Base-by-base conservation (phyloP, 2,888 invertebrate genomes). In the Campopleginae sp. region DNA sequence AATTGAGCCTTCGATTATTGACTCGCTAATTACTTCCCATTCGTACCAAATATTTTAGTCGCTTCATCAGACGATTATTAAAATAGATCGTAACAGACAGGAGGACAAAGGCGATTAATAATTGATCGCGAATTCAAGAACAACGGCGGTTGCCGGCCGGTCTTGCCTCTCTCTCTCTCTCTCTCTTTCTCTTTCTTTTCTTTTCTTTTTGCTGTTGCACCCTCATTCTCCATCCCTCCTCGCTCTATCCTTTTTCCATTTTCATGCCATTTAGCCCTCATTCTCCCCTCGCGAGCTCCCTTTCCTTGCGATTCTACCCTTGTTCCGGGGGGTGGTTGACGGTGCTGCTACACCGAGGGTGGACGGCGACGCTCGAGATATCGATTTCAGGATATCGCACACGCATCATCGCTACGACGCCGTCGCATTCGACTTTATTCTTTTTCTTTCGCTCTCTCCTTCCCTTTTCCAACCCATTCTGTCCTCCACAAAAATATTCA, bases 371-470 rank as follows among this genome's bases (percentile, higher is more conserved):
- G 82, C 76, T 85, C 85, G 87, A 81, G 85, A 88, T 88, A 88
- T 88, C 87, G 88, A 88, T 88, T 88, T 80, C 76, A 84, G 80
- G 76, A 82, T 75, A 75, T 83, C 75, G 80, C 84, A 86, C 85
- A 87, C 87, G 86, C 87, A 87, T 83, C 87, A 79, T 85, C 70
- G 70, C 71, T 72, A 83, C 85, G 76, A 78, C 86, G 86, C 84
- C 80, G 82, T 72, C 87, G 87, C 86, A 86, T 84, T 74, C 80
- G 79, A 81, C 75, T 80, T 78, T 78, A 17, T 71, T 70, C 77
- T 44, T 68, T 46, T 63, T 70, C 19, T 23, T 42, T 75, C 77
- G 31, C 75, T 48, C 48, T 51, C 61, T 54, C 14, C 51, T 42
- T 31, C 33, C 65, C 14, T 65, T 51, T 23, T 74, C 54, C 12